A percentile compares a stretch with the other conserved stretches of the same genome.
phyloP scores from a whole-genome alignment of 2,797 vertebrate genomes.

The Neomorphus geoffroyi region DNA sequence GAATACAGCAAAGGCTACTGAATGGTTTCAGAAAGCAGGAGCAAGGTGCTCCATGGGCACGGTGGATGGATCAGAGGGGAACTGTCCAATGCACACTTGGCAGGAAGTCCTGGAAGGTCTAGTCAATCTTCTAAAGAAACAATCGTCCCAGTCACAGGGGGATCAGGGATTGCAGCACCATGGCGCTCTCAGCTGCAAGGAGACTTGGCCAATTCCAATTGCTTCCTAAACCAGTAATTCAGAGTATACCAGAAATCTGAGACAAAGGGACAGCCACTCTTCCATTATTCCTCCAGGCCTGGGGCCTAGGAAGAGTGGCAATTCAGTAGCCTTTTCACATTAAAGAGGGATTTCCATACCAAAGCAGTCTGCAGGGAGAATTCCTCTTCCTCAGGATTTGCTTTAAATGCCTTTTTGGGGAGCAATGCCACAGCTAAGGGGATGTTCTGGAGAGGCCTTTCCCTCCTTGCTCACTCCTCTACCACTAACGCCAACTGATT shows the following conservation, averaged over 20 bases:
- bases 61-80: background rate
- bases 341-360: constrained; percentile 67
- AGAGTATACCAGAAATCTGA: background rate
- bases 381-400: background rate
- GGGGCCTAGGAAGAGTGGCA: background rate
- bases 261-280: background rate
- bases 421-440: background rate
- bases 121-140: background rate
- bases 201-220: background rate
- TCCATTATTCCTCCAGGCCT: too few relatives aligned
- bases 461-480: background rate
- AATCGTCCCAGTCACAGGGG: background rate
- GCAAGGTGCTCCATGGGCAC: background rate
- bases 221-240: constrained; percentile 6
- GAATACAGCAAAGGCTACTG: constrained; percentile 55
- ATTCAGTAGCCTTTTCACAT: constrained; percentile 67
- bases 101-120: background rate
- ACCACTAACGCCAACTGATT: background rate
- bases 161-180: background rate
- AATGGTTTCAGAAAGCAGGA: constrained; percentile 9
- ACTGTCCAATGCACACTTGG: background rate
- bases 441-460: background rate
- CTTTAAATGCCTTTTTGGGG: background rate
- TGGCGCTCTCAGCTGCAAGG: constrained; percentile 11
- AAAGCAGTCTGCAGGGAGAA: background rate